phyloP scores from a whole-genome alignment of 2,797 vertebrate species.

The Liparis tanakae region DNA sequence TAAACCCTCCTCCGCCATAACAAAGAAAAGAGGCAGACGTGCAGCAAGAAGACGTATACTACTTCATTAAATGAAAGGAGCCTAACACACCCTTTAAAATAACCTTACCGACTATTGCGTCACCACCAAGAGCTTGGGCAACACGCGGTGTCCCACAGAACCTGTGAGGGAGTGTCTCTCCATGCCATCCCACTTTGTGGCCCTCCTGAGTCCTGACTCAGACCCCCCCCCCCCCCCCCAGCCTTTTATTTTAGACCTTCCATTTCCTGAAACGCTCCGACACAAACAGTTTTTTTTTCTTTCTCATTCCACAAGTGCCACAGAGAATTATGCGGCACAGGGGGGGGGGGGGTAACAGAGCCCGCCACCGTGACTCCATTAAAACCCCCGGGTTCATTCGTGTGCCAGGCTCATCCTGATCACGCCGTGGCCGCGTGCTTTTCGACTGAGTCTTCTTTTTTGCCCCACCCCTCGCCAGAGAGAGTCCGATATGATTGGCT shows the following conservation, averaged over 20 bases:
- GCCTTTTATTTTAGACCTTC: constrained; percentile 63
- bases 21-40: constrained; percentile 58
- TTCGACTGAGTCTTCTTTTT: constrained; percentile 51
- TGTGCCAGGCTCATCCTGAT: constrained; percentile 18
- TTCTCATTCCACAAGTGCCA: constrained; percentile 76
- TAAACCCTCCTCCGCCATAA: constrained; percentile 67
- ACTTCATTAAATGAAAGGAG: neutral
- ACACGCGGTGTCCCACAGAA: too few relatives aligned
- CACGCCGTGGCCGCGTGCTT: constrained; percentile 4
- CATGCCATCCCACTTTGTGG: constrained; percentile 52
- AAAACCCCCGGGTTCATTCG: constrained; percentile 48
- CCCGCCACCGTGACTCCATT: constrained; percentile 26
- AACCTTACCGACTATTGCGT: constrained; percentile 23
- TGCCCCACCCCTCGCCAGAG: constrained; percentile 5
- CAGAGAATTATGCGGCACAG: constrained; percentile 23
- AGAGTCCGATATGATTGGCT: constrained; percentile 59
- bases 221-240: neutral
- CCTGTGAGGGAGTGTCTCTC: constrained; percentile 18
- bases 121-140: constrained; percentile 14
- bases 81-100: neutral
- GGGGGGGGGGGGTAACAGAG: neutral
- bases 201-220: constrained; percentile 52
- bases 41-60: constrained; percentile 24
- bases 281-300: constrained; percentile 62
- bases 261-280: constrained; percentile 68